Evolutionary conservation across 2,113 vertebrate species (phyloP), one percentile per base, ranked within the genome.

Genomic region (Bubo bubo): DNA sequence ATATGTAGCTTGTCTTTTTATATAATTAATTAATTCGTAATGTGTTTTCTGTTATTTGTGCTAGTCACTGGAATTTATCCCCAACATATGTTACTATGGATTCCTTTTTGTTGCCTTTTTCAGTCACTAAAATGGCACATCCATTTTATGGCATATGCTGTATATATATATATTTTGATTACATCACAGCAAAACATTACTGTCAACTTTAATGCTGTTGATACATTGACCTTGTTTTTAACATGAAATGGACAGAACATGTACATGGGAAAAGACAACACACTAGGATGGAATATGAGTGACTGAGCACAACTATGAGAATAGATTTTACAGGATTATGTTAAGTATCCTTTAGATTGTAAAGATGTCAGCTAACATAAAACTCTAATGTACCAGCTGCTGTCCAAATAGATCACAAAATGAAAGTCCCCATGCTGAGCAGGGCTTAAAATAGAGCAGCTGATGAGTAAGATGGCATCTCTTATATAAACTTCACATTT

Each of bases 391-490:
- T 76, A 90, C 86, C 94, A 93, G 91, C 86, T 97, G 93, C 97
- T 87, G 73, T 93, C 91, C 95, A 97, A 94, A 94, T 23, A 94
- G 94, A 92, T 95, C 86, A 91, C 70, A 90, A 89, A 96, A 97
- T 91, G 19, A 80, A 93, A 93, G 91, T 75, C 70, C 60, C 68
- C 55, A 81, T 39, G 60, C 77, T 60, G 80, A 94, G 88, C 68
- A 81, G 37, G 58, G 74, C 80, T 94, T 95, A 95, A 97, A 97
- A 95, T 95, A 96, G 93, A 94, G 64, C 81, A 80, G 77, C 53
- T 77, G 94, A 94, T 96, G 91, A 95, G 89, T 91, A 96, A 97
- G 84, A 83, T 71, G 55, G 34, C 88, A 23, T 73, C 58, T 96
- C 87, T 95, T 92, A 96, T 14, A 87, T 93, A 96, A 96, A 95